Evolutionary conservation across 1,140 invertebrate genomes (phyloP), one percentile per base, ranked within the genome.

Genomic region (Ptiloglossa arizonensis): DNA sequence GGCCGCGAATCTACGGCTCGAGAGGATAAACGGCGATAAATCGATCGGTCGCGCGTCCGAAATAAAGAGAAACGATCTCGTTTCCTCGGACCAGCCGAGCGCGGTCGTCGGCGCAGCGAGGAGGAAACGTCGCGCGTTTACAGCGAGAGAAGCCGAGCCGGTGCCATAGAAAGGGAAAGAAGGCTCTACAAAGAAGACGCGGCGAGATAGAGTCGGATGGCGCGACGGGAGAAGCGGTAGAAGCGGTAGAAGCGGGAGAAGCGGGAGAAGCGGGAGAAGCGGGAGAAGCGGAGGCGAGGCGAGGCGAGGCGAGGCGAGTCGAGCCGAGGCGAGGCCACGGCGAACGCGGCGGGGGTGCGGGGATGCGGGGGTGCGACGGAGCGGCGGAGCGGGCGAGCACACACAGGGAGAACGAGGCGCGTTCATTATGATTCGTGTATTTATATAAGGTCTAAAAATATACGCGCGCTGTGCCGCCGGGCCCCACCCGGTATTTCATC

Each of bases 381-480:
- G 59, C 66, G 79, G 54, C 67, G 27, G 80, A 84, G 56, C 46
- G 72, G 41, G 17, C 75, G 76, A 69, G 78, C 78, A 62, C 68
- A 77, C 75, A 77, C 67, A 63, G 75, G 68, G 75, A 77, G 75
- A 77, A 71, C 79, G 82, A 81, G 79, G 87, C 86, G 88, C 90
- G 87, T 92, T 92, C 91, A 92, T 92, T 92, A 92, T 92, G 90
- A 92, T 92, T 92, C 91, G 91, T 92, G 90, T 92, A 92, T 92
- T 92, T 92, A 92, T 92, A 92, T 92, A 92, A 91, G 89, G 89
- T 92, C 91, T 92, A 92, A 92, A 92, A 92, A 92, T 92, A 92
- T 91, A 90, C 90, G 86, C 84, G 83, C 87, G 90, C 89, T 87
- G 87, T 89, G 90, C 88, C 88, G 89, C 85, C 90, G 89, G 87